A percentile compares a stretch with the other conserved stretches of the same genome.
Conservation (phyloP, 2,797 vertebrate species). For the Cyprinella venusta region DNA sequence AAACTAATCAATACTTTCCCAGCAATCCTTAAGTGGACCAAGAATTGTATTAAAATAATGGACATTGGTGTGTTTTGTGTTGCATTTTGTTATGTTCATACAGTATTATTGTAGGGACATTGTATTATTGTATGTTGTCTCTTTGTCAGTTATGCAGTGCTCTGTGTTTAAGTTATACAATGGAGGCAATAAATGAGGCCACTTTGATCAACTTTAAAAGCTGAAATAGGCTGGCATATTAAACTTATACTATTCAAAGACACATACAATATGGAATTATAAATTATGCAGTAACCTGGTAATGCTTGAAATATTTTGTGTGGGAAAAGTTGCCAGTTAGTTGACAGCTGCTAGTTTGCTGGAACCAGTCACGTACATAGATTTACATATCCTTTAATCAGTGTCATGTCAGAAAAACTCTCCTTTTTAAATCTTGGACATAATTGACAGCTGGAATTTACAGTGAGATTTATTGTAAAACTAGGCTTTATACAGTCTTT, state of each 20-base stretch:
- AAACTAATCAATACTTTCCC: background rate
- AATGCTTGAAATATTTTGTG: background rate
- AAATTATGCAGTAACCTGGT: background rate
- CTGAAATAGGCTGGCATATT: too few relatives aligned
- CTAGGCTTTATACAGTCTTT: background rate
- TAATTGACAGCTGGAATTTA: background rate
- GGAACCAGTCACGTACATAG: background rate
- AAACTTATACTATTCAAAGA: background rate
- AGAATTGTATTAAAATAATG: background rate
- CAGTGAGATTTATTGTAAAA: constrained; percentile 13
- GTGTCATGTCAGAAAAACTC: background rate
- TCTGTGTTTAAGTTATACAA: background rate
- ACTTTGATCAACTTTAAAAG: background rate
- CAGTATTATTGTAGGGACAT: background rate
- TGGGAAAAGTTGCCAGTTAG: background rate
- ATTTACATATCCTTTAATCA: background rate
- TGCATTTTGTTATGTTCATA: background rate
- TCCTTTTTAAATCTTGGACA: background rate
- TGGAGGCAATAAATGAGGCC: background rate
- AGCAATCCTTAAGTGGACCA: background rate
- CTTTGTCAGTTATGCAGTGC: background rate
- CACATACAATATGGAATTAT: background rate
- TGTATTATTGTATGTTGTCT: background rate
- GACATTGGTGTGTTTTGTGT: background rate
- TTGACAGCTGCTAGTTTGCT: background rate